Base-by-base conservation (phyloP, 2,888 invertebrate species). In the Chorisops tibialis region DNA sequence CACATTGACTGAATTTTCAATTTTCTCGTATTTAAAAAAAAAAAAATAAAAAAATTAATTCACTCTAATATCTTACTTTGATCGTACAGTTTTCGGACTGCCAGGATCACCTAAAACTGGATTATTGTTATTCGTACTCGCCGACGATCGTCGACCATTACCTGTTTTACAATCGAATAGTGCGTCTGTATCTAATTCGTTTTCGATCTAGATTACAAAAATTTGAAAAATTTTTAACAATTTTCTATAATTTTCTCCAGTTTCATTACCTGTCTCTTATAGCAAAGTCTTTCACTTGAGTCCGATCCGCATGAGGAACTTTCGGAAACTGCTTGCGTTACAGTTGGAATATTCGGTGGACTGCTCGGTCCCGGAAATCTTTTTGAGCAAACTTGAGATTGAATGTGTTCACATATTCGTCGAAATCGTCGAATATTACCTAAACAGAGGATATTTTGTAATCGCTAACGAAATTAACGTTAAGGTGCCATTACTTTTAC, bases 371-470 rank as follows among this genome's bases (percentile, higher is more conserved):
- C 78, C 65, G 77, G 74, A 70, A 77, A 74, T 76, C 83, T 78
- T 79, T 80, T 73, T 71, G 80, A 79, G 61, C 85, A 84, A 69
- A 91, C 89, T 68, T 93, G 92, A 35, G 89, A 85, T 76, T 97
- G 96, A 68, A 97, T 93, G 79, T 96, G 94, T 75, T 97, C 97
- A 80, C 96, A 96, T 68, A 97, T 93, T 70, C 96, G 85, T 60
- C 96, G 85, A 81, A 97, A 97, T 65, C 97, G 85, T 61, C 96
- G 86, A 70, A 96, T 93, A 75, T 96, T 96, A 64, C 96, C 96
- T 94, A 76, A 19, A 73, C 61, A 63, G 18, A 30, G 9, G 30
- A 30, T 7, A 30, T 30, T n/a, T n/a, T 61, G 1, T 48, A 19
- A 37, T 41, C 30, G 18, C 24, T 38, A 18, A 21, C 11, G 47